A percentile compares a stretch with the other conserved stretches of the same genome.
phyloP scores from a whole-genome alignment of 2,797 vertebrate genomes.

The Pampus argenteus region DNA sequence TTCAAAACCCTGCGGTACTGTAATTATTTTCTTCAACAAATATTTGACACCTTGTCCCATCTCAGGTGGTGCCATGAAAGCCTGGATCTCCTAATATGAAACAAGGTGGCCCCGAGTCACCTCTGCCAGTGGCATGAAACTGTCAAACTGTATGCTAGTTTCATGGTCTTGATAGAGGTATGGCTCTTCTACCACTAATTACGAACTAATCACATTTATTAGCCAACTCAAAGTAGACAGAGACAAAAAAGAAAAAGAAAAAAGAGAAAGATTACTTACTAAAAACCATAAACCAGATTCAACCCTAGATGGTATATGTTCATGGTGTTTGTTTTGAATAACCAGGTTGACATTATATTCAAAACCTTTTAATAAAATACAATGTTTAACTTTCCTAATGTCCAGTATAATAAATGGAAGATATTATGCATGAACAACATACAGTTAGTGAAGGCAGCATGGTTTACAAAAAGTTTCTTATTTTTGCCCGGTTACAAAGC shows the following conservation, averaged over 20 bases:
- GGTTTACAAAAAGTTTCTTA: constrained; percentile 28
- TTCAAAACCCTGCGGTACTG: neutral
- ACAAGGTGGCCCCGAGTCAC: neutral
- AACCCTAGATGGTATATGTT: neutral
- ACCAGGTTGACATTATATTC: neutral
- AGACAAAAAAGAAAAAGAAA: neutral
- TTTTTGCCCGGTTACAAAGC: constrained; percentile 22
- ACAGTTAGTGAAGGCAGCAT: constrained; percentile 46
- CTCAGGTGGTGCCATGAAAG: neutral
- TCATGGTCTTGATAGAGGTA: neutral
- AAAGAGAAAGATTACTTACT: neutral
- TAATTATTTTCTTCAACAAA: neutral
- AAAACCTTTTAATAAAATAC: constrained; percentile 47
- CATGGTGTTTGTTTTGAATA: neutral
- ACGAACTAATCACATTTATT: neutral
- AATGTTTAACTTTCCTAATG: neutral
- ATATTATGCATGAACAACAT: constrained; percentile 24
- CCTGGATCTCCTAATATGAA: neutral
- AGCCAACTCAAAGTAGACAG: neutral
- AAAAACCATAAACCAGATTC: neutral
- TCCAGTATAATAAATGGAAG: constrained; percentile 36
- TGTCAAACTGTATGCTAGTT: neutral
- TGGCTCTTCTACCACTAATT: neutral
- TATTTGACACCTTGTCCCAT: neutral
- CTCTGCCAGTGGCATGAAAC: neutral